phyloP scores from a whole-genome alignment of 2,888 invertebrate species.

The Erebia aethiops region DNA sequence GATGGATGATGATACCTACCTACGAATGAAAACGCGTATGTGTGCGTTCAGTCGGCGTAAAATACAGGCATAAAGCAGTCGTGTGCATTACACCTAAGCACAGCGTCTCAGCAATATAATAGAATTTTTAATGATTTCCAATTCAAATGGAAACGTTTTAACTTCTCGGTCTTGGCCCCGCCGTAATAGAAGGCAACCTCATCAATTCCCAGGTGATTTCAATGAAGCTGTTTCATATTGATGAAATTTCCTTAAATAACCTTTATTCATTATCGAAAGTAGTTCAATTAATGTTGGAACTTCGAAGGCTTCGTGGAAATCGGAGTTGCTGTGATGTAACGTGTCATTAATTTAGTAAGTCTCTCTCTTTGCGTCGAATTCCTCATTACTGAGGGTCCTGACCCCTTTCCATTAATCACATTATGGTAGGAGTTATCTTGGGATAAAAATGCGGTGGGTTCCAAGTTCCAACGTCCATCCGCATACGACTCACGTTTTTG shows the following conservation, averaged over 20 bases:
- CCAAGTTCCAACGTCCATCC: too few relatives aligned
- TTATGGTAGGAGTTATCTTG: too few relatives aligned
- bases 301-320: conserved; percentile 56
- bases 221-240: conserved; percentile 69
- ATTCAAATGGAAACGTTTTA: conserved; percentile 39
- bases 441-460: too few relatives aligned
- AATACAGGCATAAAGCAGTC: too few relatives aligned
- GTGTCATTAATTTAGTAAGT: neutral
- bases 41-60: too few relatives aligned
- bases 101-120: conserved; percentile 31
- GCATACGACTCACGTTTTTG: too few relatives aligned
- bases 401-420: too few relatives aligned
- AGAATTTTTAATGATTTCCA: conserved; percentile 40
- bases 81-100: conserved; percentile 11
- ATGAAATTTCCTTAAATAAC: conserved; percentile 68
- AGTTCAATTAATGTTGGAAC: conserved; percentile 60
- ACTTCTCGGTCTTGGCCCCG: conserved; percentile 39
- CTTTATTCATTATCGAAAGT: conserved; percentile 72
- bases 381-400: too few relatives aligned
- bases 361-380: too few relatives aligned
- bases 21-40: too few relatives aligned
- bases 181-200: conserved; percentile 45
- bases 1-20: too few relatives aligned
- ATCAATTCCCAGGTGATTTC: conserved; percentile 70
- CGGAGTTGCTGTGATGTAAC: conserved; percentile 59